These are phyloP conservation scores for Eunapius fragilis DNA, from an alignment of 37 sponge, comb jelly and placozoan species.

Conservation along the genomic window DNA sequence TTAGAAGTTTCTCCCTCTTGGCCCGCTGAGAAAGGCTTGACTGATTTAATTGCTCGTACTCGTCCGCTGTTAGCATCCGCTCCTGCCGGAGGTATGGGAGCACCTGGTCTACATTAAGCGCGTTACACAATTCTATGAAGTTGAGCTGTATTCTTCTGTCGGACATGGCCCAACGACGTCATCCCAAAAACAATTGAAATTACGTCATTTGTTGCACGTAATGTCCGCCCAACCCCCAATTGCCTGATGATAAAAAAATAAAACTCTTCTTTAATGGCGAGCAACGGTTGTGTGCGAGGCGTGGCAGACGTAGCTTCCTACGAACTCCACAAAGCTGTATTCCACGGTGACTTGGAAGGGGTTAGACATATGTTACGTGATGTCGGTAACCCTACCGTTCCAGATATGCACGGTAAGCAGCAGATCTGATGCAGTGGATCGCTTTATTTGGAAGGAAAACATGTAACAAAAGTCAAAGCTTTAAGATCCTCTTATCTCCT, in stretches of 20 bases:
- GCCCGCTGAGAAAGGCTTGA: background rate
- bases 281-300: no score
- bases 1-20: constrained; percentile 26
- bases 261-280: no score
- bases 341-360: constrained; percentile 50
- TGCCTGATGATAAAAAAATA: no score
- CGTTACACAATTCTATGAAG: constrained; percentile 36
- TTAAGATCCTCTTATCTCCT: background rate
- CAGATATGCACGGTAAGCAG: constrained; percentile 67
- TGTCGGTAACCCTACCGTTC: constrained; percentile 9
- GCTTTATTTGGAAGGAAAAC: background rate
- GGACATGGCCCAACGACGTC: background rate
- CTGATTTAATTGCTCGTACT: constrained; percentile 36
- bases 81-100: constrained; percentile 45
- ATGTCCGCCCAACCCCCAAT: no score
- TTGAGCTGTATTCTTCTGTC: constrained; percentile 14
- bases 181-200: no score
- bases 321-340: constrained; percentile 75
- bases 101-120: constrained; percentile 43
- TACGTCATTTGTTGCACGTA: no score
- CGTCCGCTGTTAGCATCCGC: constrained; percentile 44
- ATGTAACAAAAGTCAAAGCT: background rate
- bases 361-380: constrained; percentile 39
- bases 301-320: background rate
- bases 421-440: background rate